phyloP scores from a whole-genome alignment of 1,140 invertebrate genomes.

The Andrena cerasifolii region DNA sequence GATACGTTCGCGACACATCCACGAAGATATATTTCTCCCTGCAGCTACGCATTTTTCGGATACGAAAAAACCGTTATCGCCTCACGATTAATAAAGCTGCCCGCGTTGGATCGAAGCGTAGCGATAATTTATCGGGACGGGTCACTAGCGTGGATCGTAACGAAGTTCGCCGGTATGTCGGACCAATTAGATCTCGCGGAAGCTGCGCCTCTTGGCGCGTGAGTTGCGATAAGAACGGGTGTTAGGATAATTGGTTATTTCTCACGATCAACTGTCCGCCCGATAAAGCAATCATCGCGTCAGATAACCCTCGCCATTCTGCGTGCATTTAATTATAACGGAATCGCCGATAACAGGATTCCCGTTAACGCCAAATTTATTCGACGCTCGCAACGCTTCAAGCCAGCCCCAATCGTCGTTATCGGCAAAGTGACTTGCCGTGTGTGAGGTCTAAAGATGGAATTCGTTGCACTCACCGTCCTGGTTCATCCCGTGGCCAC shows the following conservation, averaged over 20 bases:
- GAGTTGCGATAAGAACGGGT: conserved; percentile 35
- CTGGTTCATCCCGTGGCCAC: conserved; percentile 80
- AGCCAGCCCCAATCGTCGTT: no score
- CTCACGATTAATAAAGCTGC: conserved; percentile 26
- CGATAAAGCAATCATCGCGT: conserved; percentile 45
- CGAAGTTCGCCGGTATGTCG: neutral
- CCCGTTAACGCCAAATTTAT: conserved; percentile 14
- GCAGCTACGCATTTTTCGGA: neutral
- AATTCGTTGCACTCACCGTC: conserved; percentile 74
- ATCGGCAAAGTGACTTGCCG: no score
- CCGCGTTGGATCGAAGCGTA: neutral
- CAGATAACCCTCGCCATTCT: conserved; percentile 38
- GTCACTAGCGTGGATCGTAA: neutral
- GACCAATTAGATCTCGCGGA: conserved; percentile 29
- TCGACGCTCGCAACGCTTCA: neutral
- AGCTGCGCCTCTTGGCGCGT: conserved; percentile 4
- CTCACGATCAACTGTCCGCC: conserved; percentile 47
- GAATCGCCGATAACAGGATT: conserved; percentile 55
- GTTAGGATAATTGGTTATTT: conserved; percentile 59
- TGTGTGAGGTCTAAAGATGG: neutral
- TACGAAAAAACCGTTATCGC: neutral
- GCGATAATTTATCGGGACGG: conserved; percentile 29
- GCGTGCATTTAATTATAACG: conserved; percentile 59
- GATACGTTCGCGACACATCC: conserved; percentile 24
- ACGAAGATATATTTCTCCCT: neutral